A percentile compares a stretch with the other conserved stretches of the same genome.
Conservation (phyloP, 64 coral and sea anemone species). For the Dendronephthya gigantea region DNA sequence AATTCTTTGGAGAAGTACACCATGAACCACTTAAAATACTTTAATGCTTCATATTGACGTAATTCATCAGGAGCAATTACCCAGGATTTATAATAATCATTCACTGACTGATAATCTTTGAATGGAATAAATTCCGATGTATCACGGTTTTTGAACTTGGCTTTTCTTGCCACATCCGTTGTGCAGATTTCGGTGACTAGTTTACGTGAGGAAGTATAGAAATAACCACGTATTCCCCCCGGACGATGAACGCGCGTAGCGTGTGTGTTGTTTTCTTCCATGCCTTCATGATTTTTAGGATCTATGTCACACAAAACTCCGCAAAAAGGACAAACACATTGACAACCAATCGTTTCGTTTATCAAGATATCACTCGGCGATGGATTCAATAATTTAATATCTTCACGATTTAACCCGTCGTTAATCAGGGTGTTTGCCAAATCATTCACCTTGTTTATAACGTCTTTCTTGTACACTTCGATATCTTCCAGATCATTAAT, state of each 20-base stretch:
- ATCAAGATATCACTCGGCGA: not conserved
- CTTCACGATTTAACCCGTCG: not conserved
- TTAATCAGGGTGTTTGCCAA: not conserved
- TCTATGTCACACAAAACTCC: not conserved
- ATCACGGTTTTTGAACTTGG: not conserved
- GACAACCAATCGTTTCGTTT: not conserved
- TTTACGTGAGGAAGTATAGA: not conserved
- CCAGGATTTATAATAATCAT: not conserved
- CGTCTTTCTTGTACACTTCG: not conserved
- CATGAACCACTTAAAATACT: not conserved
- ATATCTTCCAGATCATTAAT: not conserved
- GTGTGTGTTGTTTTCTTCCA: no score
- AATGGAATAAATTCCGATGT: not conserved
- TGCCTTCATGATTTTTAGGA: not conserved
- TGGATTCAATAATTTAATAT: not conserved
- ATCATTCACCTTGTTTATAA: not conserved
- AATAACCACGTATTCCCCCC: not conserved
- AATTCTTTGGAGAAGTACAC: not conserved
- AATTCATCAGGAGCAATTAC: not conserved
- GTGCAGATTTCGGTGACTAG: not conserved
- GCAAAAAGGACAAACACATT: not conserved
- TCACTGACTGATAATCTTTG: not conserved
- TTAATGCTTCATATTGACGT: not conserved
- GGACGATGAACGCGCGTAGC: not conserved
- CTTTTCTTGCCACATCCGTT: not conserved